A percentile compares a stretch with the other conserved stretches of the same genome.
Evolutionary conservation across 2,113 vertebrate species (phyloP).

Genomic region (Microtus richardsoni): DNA sequence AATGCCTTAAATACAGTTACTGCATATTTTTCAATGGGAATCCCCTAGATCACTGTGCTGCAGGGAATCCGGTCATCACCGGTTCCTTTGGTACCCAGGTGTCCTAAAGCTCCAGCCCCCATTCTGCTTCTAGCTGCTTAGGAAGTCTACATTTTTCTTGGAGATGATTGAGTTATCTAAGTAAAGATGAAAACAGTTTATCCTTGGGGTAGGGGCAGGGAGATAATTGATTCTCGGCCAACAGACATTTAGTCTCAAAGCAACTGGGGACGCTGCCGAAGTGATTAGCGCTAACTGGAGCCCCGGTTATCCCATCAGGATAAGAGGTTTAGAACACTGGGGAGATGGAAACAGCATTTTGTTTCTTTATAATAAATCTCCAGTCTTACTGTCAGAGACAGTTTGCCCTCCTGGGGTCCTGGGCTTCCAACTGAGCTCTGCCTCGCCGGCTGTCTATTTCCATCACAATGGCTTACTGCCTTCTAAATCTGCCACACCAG

Average conservation of each 20-base stretch:
- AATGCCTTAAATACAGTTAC: background rate
- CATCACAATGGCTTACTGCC: background rate
- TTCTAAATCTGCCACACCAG: slow-evolving; percentile 35
- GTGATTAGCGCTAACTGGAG: slow-evolving; percentile 59
- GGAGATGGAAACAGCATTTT: slow-evolving; percentile 81
- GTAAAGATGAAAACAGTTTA: slow-evolving; percentile 73
- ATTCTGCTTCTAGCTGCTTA: slow-evolving; percentile 35
- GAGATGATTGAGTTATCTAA: slow-evolving; percentile 68
- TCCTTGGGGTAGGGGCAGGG: slow-evolving; percentile 65
- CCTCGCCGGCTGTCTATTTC: slow-evolving; percentile 1
- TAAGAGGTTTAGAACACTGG: slow-evolving; percentile 80
- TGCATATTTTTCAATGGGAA: background rate
- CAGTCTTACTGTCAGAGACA: slow-evolving; percentile 77
- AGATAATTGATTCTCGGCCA: slow-evolving; percentile 83
- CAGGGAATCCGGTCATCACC: background rate
- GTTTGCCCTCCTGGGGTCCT: slow-evolving; percentile 61
- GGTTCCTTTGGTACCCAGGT: slow-evolving; percentile 6
- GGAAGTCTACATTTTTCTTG: slow-evolving; percentile 67
- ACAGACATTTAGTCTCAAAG: slow-evolving; percentile 79
- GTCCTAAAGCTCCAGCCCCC: slow-evolving; percentile 53
- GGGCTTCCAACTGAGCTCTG: background rate
- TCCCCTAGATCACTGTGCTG: slow-evolving; percentile 44
- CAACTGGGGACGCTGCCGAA: slow-evolving; percentile 69
- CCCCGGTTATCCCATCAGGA: slow-evolving; percentile 74
- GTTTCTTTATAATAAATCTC: slow-evolving; percentile 83